Percentiles rank a stretch among this genome's conserved stretches.
phyloP scores from a whole-genome alignment of 30 jellyfish, hydroid and myxozoan species.

The Turritopsis dohrnii region DNA sequence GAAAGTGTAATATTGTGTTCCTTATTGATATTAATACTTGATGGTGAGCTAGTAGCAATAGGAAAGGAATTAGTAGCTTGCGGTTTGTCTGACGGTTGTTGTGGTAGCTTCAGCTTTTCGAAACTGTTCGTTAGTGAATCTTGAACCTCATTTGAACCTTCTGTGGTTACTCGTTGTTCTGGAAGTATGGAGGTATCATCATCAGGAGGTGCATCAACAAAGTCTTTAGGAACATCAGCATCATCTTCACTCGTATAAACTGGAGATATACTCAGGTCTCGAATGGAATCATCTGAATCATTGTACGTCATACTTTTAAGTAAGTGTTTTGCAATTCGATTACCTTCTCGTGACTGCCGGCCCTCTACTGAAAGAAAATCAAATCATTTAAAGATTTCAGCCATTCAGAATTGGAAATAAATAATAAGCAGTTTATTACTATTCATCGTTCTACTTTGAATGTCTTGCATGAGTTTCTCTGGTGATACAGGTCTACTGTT shows the following conservation, averaged over 20 bases:
- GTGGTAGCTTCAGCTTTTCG: not conserved
- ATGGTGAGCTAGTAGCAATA: not conserved
- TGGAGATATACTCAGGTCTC: conserved; percentile 1
- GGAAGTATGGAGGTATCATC: not conserved
- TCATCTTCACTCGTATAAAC: not conserved
- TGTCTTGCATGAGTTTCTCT: conserved; percentile 19
- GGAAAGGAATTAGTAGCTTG: not conserved
- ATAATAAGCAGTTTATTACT: not conserved
- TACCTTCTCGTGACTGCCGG: conserved; percentile 21
- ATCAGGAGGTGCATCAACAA: not conserved
- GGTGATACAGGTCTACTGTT: conserved; percentile 48
- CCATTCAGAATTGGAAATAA: not conserved
- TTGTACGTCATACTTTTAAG: conserved; percentile 9
- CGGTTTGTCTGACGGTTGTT: not conserved
- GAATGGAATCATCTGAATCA: conserved; percentile 12
- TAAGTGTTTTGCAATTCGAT: conserved; percentile 24
- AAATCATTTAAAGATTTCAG: not conserved
- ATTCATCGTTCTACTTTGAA: not conserved
- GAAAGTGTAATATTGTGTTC: not conserved
- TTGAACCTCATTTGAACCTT: not conserved
- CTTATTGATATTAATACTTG: not conserved
- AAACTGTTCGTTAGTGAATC: not conserved
- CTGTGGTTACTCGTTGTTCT: not conserved
- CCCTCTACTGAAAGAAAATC: conserved; percentile 22
- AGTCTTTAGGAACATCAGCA: not conserved